A percentile compares a stretch with the other conserved stretches of the same genome.
These are phyloP conservation scores for Cataglyphis cursor DNA, from an alignment of 2,888 invertebrate genomes.

Conservation along the genomic window DNA sequence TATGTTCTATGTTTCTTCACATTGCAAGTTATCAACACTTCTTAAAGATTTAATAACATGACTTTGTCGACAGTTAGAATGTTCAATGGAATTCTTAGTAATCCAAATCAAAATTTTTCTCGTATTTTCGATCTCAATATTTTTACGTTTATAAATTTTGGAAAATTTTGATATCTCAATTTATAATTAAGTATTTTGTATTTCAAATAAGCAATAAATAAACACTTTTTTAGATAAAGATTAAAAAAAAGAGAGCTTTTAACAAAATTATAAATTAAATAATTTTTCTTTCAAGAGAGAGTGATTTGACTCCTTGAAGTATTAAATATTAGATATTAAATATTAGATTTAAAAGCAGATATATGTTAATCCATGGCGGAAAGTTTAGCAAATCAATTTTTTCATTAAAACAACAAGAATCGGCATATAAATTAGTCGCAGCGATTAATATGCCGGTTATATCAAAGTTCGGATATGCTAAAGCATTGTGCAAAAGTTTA, in stretches of 20 bases:
- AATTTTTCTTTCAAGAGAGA: background rate
- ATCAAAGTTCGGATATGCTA: background rate
- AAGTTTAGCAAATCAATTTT: background rate
- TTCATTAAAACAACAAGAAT: conserved; percentile 5
- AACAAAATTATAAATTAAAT: background rate
- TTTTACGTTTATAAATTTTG: background rate
- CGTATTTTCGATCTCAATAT: background rate
- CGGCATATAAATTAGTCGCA: background rate
- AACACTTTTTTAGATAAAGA: background rate
- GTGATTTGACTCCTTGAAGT: background rate
- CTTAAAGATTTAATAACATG: background rate
- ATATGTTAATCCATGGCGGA: background rate
- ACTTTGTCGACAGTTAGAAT: background rate
- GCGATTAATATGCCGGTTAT: background rate
- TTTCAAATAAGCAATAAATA: background rate
- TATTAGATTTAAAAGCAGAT: background rate
- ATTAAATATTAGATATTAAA: background rate
- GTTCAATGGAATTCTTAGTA: background rate
- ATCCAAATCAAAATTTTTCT: background rate
- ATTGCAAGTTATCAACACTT: conserved; percentile 32
- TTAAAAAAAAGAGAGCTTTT: background rate
- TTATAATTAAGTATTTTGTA: background rate
- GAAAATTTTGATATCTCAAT: background rate
- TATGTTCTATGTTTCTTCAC: conserved; percentile 4
- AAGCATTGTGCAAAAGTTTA: conserved; percentile 53